Percentiles rank a stretch among this genome's conserved stretches.
Evolutionary conservation across 1,140 invertebrate genomes (phyloP).

Genomic region (Cepaea nemoralis): DNA sequence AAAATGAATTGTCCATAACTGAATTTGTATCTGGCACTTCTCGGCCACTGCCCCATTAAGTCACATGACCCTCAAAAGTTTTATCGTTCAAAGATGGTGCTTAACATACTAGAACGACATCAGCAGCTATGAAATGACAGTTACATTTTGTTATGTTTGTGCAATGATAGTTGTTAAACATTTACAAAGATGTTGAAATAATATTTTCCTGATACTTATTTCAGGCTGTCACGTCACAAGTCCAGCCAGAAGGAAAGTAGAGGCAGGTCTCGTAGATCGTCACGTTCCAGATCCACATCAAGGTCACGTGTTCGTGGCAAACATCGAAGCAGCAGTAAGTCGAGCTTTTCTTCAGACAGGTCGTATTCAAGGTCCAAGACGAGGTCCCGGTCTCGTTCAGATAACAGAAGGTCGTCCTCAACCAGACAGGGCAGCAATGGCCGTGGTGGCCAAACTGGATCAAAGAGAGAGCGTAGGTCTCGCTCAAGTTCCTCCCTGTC

Average conservation of each 20-base stretch:
- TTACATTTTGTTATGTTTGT: no score
- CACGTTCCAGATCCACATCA: slow-evolving; percentile 33
- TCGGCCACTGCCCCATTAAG: no score
- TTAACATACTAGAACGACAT: no score
- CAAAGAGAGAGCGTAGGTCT: slow-evolving; percentile 47
- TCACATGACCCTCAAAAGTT: no score
- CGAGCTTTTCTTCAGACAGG: slow-evolving; percentile 39
- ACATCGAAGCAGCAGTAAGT: slow-evolving; percentile 28
- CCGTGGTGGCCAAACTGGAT: neutral
- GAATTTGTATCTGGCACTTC: no score
- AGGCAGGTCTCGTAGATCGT: slow-evolving; percentile 14
- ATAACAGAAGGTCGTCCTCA: slow-evolving; percentile 56
- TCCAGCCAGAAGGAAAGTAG: slow-evolving; percentile 24
- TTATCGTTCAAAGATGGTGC: no score
- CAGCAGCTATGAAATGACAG: neutral
- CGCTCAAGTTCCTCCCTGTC: slow-evolving; percentile 59
- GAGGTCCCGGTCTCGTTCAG: slow-evolving; percentile 57
- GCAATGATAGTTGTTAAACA: no score
- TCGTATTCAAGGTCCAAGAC: slow-evolving; percentile 52
- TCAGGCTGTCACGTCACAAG: neutral
- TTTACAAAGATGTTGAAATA: no score
- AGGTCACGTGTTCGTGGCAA: neutral
- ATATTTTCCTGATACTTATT: neutral
- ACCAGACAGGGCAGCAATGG: slow-evolving; percentile 26
- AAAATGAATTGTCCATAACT: no score